Evolutionary conservation across 2,113 vertebrate genomes (phyloP).

Genomic region (Crotalus horridus): DNA sequence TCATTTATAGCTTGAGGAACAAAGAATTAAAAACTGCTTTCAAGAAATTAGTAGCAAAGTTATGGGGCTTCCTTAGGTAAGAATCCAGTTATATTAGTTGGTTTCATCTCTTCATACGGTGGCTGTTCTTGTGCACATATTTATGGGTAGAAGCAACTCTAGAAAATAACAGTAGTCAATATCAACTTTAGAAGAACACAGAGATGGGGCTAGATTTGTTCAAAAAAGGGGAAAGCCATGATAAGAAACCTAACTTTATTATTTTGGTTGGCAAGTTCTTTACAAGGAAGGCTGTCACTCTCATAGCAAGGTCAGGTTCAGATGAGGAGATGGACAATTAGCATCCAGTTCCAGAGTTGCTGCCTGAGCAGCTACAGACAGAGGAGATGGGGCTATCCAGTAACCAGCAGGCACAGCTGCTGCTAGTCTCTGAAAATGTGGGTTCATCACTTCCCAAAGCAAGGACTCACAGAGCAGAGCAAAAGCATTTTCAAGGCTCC

Average conservation of each 20-base stretch:
- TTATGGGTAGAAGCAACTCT: neutral
- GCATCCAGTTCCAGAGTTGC: neutral
- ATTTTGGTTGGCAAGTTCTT: neutral
- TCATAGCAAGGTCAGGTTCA: neutral
- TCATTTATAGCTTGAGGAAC: no score
- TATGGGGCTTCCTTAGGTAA: no score
- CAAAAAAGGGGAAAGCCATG: neutral
- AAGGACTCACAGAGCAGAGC: neutral
- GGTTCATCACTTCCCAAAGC: neutral
- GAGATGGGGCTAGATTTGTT: neutral
- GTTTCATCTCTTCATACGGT: neutral
- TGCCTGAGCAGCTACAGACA: neutral
- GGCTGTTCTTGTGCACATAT: neutral
- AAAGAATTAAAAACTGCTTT: no score
- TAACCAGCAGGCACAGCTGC: neutral
- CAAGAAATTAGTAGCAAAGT: no score
- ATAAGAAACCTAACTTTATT: neutral
- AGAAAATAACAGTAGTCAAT: neutral
- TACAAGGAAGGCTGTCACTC: neutral
- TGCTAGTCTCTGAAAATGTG: neutral
- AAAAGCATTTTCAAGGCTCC: neutral
- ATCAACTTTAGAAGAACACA: neutral
- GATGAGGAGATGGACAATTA: neutral
- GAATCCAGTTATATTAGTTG: neutral
- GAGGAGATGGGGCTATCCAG: neutral